These are phyloP conservation scores for Sepioteuthis lessoniana DNA, from an alignment of 2,888 invertebrate genomes.

Conservation along the genomic window DNA sequence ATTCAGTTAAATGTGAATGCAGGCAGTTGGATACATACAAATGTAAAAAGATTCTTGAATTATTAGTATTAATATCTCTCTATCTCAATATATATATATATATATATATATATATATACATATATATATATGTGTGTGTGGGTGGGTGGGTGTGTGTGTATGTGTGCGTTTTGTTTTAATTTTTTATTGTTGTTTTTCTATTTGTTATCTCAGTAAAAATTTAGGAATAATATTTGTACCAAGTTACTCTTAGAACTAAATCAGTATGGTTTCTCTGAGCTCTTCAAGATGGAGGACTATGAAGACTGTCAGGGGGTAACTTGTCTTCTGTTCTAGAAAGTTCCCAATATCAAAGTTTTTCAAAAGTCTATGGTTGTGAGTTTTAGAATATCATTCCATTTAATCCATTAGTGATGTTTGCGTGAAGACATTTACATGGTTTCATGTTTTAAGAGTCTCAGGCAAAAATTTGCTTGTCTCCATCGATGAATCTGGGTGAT, in stretches of 20 bases:
- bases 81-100: too few relatives aligned
- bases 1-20: neutral
- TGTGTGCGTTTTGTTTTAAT: too few relatives aligned
- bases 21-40: neutral
- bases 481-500: neutral
- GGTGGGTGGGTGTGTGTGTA: too few relatives aligned
- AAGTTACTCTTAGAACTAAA: neutral
- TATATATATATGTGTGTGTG: too few relatives aligned
- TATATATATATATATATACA: too few relatives aligned
- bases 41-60: neutral
- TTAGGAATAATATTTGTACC: neutral
- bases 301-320: neutral
- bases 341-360: neutral
- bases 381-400: conserved; percentile 33
- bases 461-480: neutral
- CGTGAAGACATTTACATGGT: neutral
- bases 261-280: conserved; percentile 4
- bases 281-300: neutral
- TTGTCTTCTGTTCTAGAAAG: neutral
- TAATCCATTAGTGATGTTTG: conserved; percentile 33
- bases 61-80: neutral
- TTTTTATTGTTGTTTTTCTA: neutral
- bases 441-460: conserved; percentile 6
- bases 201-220: neutral
- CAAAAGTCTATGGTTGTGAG: neutral